Base-by-base conservation (phyloP, 2,797 vertebrate species). In the Hypotaenidia okinawae region DNA sequence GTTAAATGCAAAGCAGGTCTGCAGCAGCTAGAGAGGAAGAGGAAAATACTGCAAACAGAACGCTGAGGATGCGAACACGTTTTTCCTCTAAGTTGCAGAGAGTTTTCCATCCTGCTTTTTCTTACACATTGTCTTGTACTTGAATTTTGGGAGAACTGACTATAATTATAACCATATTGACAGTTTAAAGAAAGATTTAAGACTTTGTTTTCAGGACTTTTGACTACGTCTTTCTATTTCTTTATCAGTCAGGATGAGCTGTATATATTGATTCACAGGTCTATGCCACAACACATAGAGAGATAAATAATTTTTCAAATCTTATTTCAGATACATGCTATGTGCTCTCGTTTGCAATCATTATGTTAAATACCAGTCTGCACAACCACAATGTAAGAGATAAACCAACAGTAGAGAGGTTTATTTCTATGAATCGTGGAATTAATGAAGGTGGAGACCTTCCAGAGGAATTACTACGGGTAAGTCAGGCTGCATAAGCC, bases 341-440 rank as follows among this genome's bases (percentile, higher is more conserved):
- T 2, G 98, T 99, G 88, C 98, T 99, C 63, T 99, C 99, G 0
- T 99, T 99, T 24, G 99, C 99, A 3, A 99, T 99, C 98, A 99
- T 99, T 96, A 99, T 99, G 99, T 98, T 99, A 77, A 99, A 99
- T 95, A 99, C 99, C 96, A 99, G 99, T 94, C 98, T 99, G 75
- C 99, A 99, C 95, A 99, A 99, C 97, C 99, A 99, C 87, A 99
- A 99, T 2, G 99, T 99, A 57, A 97, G 99, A 87, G 99, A 99
- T 98, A 99, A 99, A 93, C 99, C 99, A 58, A 98, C 99, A 0
- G 99, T 99, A 16, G 99, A 99, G 97, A 98, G 99, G 51, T 99
- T 99, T 88, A 99, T 99, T 98, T 98, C 98, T 82, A 99, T 99
- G 99, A 99, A 99, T 97, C 98, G 99, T 9, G 99, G 99, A 37